A percentile compares a stretch with the other conserved stretches of the same genome.
Conservation (phyloP, 2,888 invertebrate genomes). For the Microdon myrmicae region DNA sequence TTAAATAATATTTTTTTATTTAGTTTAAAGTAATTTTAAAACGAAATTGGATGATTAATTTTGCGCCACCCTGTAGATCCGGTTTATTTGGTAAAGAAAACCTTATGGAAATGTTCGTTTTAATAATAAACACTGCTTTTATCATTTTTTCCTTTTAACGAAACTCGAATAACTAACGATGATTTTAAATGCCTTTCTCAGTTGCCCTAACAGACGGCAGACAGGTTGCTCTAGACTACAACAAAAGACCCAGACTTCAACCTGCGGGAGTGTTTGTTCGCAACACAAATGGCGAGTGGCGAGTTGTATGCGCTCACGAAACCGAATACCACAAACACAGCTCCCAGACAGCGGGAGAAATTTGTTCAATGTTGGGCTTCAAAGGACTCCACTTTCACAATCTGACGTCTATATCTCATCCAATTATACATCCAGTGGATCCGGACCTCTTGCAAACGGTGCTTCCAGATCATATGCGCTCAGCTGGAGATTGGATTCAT, state of each 20-base stretch:
- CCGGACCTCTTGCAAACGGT: constrained; percentile 55
- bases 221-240: constrained; percentile 71
- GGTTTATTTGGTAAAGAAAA: too few relatives aligned
- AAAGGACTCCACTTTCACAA: constrained; percentile 61
- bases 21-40: too few relatives aligned
- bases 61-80: too few relatives aligned
- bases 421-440: constrained; percentile 55
- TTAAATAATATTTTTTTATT: too few relatives aligned
- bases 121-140: too few relatives aligned
- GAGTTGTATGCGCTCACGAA: constrained; percentile 72
- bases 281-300: constrained; percentile 74
- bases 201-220: constrained; percentile 77
- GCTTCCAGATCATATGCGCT: constrained; percentile 2
- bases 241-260: constrained; percentile 72
- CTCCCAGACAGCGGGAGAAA: constrained; percentile 68
- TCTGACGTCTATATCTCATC: constrained; percentile 53
- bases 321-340: constrained; percentile 55
- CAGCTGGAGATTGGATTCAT: constrained; percentile 56
- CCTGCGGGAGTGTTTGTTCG: constrained; percentile 74
- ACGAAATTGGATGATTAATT: too few relatives aligned
- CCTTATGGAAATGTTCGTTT: too few relatives aligned
- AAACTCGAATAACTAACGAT: too few relatives aligned
- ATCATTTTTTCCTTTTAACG: too few relatives aligned
- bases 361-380: constrained; percentile 78
- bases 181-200: constrained; percentile 58